Evolutionary conservation across 1,140 invertebrate species (phyloP).

Genomic region (Teleopsis dalmanni): DNA sequence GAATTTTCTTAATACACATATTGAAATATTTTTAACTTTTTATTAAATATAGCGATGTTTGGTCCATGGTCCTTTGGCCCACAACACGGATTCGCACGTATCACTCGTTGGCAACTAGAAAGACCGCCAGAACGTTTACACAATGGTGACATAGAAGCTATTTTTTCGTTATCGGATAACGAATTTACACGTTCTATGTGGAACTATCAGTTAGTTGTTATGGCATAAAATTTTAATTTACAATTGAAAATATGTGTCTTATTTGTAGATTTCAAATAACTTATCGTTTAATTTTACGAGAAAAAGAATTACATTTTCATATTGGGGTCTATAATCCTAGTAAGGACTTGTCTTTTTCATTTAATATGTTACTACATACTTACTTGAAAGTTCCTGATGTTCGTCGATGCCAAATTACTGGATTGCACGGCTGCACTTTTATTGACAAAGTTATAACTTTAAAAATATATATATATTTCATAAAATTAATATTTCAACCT

Average conservation of each 20-base stretch:
- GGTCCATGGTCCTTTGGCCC: slow-evolving; percentile 87
- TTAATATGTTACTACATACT: slow-evolving; percentile 87
- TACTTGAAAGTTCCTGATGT: slow-evolving; percentile 95
- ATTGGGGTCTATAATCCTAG: slow-evolving; percentile 86
- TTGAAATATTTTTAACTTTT: too few species aligned
- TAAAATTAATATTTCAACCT: neutral
- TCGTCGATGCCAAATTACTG: slow-evolving; percentile 79
- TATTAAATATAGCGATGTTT: slow-evolving; percentile 69
- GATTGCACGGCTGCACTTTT: slow-evolving; percentile 83
- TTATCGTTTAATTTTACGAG: slow-evolving; percentile 78
- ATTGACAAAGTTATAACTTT: slow-evolving; percentile 72
- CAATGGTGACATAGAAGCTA: slow-evolving; percentile 83
- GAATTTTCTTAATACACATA: too few species aligned
- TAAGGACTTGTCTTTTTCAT: slow-evolving; percentile 83
- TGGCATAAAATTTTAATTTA: neutral
- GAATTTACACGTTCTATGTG: slow-evolving; percentile 90
- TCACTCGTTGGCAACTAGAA: slow-evolving; percentile 83
- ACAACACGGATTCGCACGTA: slow-evolving; percentile 89
- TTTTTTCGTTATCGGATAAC: slow-evolving; percentile 85
- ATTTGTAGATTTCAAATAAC: slow-evolving; percentile 66
- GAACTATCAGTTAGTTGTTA: slow-evolving; percentile 71
- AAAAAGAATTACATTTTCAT: slow-evolving; percentile 87
- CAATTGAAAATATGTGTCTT: neutral
- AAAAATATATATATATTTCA: slow-evolving; percentile 2
- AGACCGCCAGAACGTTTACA: slow-evolving; percentile 75